Percentiles rank a stretch among this genome's conserved stretches.
phyloP scores from a whole-genome alignment of 2,888 invertebrate species.

The Drosophila differens region DNA sequence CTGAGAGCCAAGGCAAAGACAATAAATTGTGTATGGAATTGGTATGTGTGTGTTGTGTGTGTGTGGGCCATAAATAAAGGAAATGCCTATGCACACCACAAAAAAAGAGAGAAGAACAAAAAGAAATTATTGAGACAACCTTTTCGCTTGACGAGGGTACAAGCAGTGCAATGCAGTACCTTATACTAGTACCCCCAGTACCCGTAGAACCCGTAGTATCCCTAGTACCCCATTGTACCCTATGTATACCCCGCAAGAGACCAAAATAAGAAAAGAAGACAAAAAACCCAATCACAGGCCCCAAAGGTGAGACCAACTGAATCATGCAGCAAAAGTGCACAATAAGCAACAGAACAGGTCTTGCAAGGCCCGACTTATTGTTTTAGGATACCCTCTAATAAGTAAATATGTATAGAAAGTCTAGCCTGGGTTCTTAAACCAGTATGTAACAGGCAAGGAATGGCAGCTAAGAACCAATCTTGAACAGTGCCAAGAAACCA shows the following conservation, averaged over 20 bases:
- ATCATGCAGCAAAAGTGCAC: conserved; percentile 74
- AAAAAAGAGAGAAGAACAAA: conserved; percentile 42
- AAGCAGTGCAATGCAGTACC: conserved; percentile 13
- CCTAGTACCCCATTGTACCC: neutral
- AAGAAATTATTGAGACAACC: conserved; percentile 20
- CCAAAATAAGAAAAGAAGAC: conserved; percentile 7
- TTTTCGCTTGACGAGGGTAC: conserved; percentile 54
- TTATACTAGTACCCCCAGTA: neutral
- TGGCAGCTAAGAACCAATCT: neutral
- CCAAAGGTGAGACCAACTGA: conserved; percentile 54
- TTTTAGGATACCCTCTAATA: conserved; percentile 9
- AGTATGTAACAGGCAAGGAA: neutral
- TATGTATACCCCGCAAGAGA: conserved; percentile 18
- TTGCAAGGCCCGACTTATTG: conserved; percentile 41
- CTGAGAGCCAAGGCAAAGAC: conserved; percentile 39
- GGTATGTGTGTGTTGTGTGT: neutral
- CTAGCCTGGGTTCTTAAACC: neutral
- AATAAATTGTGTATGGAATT: conserved; percentile 30
- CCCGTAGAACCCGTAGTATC: neutral
- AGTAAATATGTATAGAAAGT: neutral
- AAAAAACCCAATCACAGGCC: conserved; percentile 33
- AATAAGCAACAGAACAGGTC: conserved; percentile 57
- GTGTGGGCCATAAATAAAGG: conserved; percentile 26
- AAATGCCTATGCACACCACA: conserved; percentile 39
- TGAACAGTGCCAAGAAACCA: neutral